Evolutionary conservation across 2,797 vertebrate genomes (phyloP), one percentile per base, ranked within the genome.

Genomic region (Sebastes melanostomus): DNA sequence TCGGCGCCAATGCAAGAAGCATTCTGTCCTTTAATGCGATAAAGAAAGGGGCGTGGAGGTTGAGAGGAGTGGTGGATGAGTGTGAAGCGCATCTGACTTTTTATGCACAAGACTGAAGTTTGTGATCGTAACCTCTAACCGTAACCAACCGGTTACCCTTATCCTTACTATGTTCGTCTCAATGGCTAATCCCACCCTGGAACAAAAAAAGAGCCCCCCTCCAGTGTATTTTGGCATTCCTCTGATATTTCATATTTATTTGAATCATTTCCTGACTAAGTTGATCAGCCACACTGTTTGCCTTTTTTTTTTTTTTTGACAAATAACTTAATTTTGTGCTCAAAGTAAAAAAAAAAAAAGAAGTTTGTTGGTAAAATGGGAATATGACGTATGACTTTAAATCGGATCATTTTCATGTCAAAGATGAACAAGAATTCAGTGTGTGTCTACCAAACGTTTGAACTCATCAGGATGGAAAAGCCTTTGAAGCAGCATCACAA

Each of bases 391-490:
- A 36, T 36, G 36, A 36, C 36, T 38, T 38, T 38, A 30, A 56
- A 72, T 30, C 12, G 3, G 65, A 69, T 20, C 5, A 20, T 32
- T 60, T 66, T 66, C 25, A 22, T 72, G 30, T 68, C 27, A 32
- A 58, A 38, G 7, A 54, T 4, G 4, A 78, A 60, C 11, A 46
- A 27, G n/a, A 60, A 77, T 66, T 73, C 66, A 80, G 34, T 36
- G 69, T 77, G 63, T 76, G 34, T 38, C 67, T 69, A 76, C 77
- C 82, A 69, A 77, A 63, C 42, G 12, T 70, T 66, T 20, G 22
- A 30, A 32, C 11, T 68, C 18, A 67, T 76, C 32, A 50, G 52
- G 29, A 20, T 69, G 63, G 54, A 20, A 60, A 77, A 63, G 25
- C 25, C 30, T 70, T 55, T 5, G 0, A 38, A 63, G 7, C 24